A percentile compares a stretch with the other conserved stretches of the same genome.
Evolutionary conservation across 1,140 invertebrate genomes (phyloP).

Genomic region (Cepaea nemoralis): DNA sequence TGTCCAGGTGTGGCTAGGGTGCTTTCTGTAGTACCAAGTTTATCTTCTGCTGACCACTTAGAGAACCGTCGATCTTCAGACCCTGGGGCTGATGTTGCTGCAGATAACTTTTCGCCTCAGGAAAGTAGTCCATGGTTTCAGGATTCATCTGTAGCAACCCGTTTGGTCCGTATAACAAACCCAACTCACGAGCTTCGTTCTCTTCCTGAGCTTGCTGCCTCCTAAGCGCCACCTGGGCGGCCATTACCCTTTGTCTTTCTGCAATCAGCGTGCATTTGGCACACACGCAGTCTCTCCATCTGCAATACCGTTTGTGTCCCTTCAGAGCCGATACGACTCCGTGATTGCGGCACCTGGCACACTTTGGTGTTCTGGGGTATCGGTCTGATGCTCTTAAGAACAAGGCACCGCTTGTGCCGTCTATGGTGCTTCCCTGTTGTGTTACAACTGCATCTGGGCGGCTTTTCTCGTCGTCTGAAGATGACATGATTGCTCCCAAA

Average conservation of each 20-base stretch:
- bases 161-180: constrained; percentile 82
- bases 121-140: constrained; percentile 55
- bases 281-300: constrained; percentile 76
- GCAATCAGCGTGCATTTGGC: constrained; percentile 97
- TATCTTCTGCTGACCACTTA: background rate
- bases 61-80: background rate
- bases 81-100: background rate
- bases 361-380: constrained; percentile 92
- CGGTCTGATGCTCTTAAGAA: constrained; percentile 87
- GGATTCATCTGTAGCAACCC: constrained; percentile 66
- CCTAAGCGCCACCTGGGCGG: constrained; percentile 81
- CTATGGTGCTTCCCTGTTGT: background rate
- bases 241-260: constrained; percentile 96
- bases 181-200: constrained; percentile 94
- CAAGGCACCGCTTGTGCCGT: background rate
- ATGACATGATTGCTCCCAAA: constrained; percentile 31
- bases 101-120: constrained; percentile 47
- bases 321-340: constrained; percentile 94
- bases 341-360: constrained; percentile 94
- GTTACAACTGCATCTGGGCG: constrained; percentile 10
- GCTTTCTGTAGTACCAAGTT: background rate
- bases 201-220: constrained; percentile 85
- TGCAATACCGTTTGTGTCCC: constrained; percentile 94
- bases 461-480: constrained; percentile 49
- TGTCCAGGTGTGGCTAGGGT: background rate